Conservation (phyloP, 2,113 vertebrate genomes). For the Scortum barcoo region DNA sequence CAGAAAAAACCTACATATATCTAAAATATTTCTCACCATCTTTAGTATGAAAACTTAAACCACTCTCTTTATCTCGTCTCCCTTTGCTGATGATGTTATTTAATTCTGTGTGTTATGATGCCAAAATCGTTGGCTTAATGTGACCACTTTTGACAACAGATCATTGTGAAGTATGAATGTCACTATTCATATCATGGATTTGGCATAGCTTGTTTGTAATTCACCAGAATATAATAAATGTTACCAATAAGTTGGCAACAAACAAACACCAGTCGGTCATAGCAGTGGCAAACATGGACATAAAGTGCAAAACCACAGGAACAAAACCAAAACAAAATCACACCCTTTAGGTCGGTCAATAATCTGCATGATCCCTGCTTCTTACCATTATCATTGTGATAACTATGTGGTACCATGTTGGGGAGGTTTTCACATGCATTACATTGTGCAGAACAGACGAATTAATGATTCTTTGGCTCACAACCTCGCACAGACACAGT, state of each 20-base stretch:
- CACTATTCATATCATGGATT: neutral
- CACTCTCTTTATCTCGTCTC: neutral
- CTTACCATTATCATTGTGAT: neutral
- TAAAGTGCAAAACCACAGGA: constrained; percentile 69
- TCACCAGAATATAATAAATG: neutral
- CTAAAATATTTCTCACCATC: constrained; percentile 46
- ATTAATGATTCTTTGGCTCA: neutral
- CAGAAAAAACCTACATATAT: constrained; percentile 27
- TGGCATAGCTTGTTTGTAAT: neutral
- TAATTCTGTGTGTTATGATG: neutral
- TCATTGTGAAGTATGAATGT: neutral
- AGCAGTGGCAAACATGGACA: constrained; percentile 46
- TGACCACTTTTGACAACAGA: neutral
- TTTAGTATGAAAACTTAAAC: constrained; percentile 17
- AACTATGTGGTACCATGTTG: neutral
- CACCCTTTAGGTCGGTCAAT: neutral
- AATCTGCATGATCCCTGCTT: neutral
- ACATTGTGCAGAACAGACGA: neutral
- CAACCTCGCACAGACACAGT: neutral
- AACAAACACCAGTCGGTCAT: neutral
- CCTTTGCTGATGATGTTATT: neutral
- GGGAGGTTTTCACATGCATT: neutral
- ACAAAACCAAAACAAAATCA: constrained; percentile 2
- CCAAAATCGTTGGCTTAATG: neutral
- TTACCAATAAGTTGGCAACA: neutral